Conservation (phyloP, 1,140 invertebrate species). For the Drosophila repletoides region DNA sequence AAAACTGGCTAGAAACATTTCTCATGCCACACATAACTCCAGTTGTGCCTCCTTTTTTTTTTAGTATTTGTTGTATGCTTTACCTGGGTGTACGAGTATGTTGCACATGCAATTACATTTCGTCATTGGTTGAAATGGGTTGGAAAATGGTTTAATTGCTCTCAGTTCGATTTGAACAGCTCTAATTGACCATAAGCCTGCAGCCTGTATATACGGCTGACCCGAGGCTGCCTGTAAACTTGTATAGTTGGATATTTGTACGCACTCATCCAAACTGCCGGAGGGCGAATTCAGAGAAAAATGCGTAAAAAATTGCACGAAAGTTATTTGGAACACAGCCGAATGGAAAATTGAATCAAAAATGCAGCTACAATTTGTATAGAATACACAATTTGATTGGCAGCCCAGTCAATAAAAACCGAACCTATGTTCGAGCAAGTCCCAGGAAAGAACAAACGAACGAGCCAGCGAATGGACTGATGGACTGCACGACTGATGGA, state of each 20-base stretch:
- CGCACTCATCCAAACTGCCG: neutral
- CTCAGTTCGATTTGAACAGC: conserved; percentile 56
- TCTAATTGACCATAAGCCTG: conserved; percentile 69
- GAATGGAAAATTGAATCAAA: conserved; percentile 67
- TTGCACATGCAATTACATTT: conserved; percentile 58
- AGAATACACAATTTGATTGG: conserved; percentile 69
- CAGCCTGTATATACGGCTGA: neutral
- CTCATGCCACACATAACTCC: neutral
- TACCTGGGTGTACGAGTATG: too few relatives aligned
- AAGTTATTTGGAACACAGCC: conserved; percentile 69
- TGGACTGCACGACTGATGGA: neutral
- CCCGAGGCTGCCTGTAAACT: too few relatives aligned
- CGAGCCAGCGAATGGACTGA: neutral
- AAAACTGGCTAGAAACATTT: conserved; percentile 30
- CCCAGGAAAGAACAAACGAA: too few relatives aligned
- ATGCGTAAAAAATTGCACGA: conserved; percentile 61
- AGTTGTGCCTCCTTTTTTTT: too few relatives aligned
- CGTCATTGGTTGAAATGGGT: conserved; percentile 60
- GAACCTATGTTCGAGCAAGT: too few relatives aligned
- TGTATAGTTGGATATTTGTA: too few relatives aligned
- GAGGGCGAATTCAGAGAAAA: conserved; percentile 20
- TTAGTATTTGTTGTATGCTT: too few relatives aligned
- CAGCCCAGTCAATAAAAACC: conserved; percentile 63
- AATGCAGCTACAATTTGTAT: conserved; percentile 73
- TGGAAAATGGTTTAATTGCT: conserved; percentile 77